phyloP scores from a whole-genome alignment of 2,797 vertebrate species.

The Enteromius viviparus region DNA sequence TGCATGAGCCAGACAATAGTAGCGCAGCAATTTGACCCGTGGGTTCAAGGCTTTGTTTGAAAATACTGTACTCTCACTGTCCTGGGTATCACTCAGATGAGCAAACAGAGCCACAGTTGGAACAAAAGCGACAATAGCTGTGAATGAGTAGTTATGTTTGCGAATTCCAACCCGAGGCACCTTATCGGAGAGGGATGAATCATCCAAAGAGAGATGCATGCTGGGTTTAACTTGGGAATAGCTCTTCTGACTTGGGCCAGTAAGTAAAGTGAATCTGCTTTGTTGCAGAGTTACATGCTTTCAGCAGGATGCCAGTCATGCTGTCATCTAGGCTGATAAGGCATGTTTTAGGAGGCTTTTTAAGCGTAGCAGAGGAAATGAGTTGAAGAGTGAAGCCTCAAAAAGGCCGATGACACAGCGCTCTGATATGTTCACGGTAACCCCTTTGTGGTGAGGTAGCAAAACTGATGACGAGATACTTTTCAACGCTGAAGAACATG shows the following conservation, averaged over 20 bases:
- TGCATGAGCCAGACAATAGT: slow-evolving; percentile 34
- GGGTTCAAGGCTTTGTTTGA: slow-evolving; percentile 55
- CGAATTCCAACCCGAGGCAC: not conserved
- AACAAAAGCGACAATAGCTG: slow-evolving; percentile 43
- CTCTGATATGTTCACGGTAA: slow-evolving; percentile 20
- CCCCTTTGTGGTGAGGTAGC: not conserved
- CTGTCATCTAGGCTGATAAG: slow-evolving; percentile 15
- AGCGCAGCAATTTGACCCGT: slow-evolving; percentile 20
- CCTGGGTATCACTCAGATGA: slow-evolving; percentile 15
- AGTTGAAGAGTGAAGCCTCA: slow-evolving; percentile 18
- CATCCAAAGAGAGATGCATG: slow-evolving; percentile 17
- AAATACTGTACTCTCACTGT: slow-evolving; percentile 49
- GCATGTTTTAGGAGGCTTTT: not conserved
- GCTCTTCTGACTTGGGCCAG: not conserved
- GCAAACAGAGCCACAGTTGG: slow-evolving; percentile 31
- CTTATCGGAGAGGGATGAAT: slow-evolving; percentile 1
- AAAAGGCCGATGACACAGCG: slow-evolving; percentile 23
- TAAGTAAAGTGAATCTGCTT: not conserved
- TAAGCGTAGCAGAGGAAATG: slow-evolving; percentile 25
- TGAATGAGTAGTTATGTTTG: slow-evolving; percentile 27
- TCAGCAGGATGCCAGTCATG: not conserved
- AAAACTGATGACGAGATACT: slow-evolving; percentile 19
- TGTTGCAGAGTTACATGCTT: not conserved
- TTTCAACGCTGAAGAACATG: not conserved
- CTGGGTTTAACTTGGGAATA: not conserved